These are phyloP conservation scores for Chionis minor DNA, from an alignment of 2,113 vertebrate genomes.

Conservation along the genomic window DNA sequence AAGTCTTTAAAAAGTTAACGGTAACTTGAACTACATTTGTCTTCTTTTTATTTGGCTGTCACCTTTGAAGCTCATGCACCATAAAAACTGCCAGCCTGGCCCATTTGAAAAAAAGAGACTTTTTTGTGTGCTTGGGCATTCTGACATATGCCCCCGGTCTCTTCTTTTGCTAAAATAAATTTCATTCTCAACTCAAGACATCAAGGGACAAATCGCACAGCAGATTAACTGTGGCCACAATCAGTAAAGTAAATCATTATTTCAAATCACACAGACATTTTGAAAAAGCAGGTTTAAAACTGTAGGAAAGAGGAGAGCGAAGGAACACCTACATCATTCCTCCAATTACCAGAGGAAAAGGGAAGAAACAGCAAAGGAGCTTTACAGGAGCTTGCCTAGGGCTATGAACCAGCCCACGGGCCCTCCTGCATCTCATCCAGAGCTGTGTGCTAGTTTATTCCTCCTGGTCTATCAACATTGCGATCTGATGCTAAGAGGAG, in stretches of 20 bases:
- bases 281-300: not conserved
- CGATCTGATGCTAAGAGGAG: not conserved
- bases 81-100: not conserved
- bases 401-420: not conserved
- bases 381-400: not conserved
- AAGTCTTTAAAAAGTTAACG: not conserved
- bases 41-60: not conserved
- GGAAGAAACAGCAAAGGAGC: not conserved
- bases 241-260: not conserved
- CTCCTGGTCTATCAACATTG: not conserved
- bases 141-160: not conserved
- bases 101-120: not conserved
- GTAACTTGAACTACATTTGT: not conserved
- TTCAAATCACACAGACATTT: not conserved
- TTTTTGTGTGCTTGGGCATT: not conserved
- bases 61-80: not conserved
- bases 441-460: not conserved
- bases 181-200: not conserved
- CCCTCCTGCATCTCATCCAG: not conserved
- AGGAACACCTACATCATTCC: not conserved
- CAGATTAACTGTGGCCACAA: not conserved
- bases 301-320: not conserved
- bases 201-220: not conserved
- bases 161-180: not conserved
- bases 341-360: not conserved